phyloP scores from a whole-genome alignment of 2,113 vertebrate species.

The Bufo bufo region DNA sequence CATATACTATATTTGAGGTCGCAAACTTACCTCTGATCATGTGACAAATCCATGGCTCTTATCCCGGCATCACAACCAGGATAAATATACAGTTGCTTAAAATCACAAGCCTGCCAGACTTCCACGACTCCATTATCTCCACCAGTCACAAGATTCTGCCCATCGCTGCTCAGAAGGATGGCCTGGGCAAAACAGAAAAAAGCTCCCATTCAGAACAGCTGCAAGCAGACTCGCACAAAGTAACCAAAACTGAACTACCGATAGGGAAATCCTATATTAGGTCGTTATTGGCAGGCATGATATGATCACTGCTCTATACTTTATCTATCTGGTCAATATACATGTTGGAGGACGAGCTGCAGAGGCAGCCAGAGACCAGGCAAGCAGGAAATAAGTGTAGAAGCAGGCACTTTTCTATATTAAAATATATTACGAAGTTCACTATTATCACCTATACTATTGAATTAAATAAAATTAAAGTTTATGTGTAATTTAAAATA shows the following conservation, averaged over 20 bases:
- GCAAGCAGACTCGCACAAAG: not conserved
- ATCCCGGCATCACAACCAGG: constrained; percentile 98
- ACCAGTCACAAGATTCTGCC: constrained; percentile 97
- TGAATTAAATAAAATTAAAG: no score
- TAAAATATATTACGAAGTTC: no score
- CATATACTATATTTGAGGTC: no score
- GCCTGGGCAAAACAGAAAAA: constrained; percentile 73
- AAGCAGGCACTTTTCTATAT: no score
- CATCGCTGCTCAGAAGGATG: constrained; percentile 94
- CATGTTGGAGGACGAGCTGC: not conserved
- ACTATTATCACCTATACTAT: no score
- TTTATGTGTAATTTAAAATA: no score
- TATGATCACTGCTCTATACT: not conserved
- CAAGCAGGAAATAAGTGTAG: no score
- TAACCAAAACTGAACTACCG: not conserved
- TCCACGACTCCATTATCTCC: constrained; percentile 98
- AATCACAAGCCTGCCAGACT: constrained; percentile 99
- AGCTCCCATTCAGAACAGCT: constrained; percentile 4
- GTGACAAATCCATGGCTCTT: constrained; percentile 97
- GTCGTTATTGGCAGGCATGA: not conserved
- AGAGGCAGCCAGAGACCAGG: no score
- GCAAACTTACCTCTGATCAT: constrained; percentile 92
- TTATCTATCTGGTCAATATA: not conserved
- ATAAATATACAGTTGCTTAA: constrained; percentile 99
- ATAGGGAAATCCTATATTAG: not conserved